phyloP scores from a whole-genome alignment of 2,113 vertebrate genomes.

The Otus sunia region DNA sequence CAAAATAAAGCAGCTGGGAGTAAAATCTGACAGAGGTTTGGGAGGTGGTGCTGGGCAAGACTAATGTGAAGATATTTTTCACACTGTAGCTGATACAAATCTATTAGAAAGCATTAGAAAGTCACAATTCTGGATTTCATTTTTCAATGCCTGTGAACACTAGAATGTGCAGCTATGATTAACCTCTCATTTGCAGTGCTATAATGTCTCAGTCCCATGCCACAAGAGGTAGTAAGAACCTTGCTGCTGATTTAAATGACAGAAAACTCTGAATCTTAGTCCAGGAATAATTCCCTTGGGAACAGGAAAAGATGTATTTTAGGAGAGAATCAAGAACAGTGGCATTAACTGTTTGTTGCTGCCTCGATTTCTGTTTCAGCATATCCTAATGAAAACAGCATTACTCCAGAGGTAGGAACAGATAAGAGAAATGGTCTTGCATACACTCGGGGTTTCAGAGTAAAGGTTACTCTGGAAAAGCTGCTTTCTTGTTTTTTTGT shows the following conservation, averaged over 20 bases:
- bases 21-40: background rate
- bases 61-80: background rate
- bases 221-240: background rate
- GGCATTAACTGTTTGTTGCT: background rate
- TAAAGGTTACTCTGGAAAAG: background rate
- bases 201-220: background rate
- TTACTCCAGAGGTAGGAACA: background rate
- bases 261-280: background rate
- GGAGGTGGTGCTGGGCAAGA: background rate
- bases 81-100: background rate
- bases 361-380: background rate
- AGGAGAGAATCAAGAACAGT: background rate
- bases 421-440: background rate
- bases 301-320: background rate
- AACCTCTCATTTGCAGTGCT: background rate
- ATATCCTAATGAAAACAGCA: background rate
- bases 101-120: background rate
- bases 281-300: background rate
- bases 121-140: fast-evolving
- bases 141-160: background rate
- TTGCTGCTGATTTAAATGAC: background rate
- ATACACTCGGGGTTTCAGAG: background rate
- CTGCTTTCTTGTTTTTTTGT: background rate
- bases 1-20: background rate
- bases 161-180: background rate